Evolutionary conservation across 2,888 invertebrate species (phyloP).

Genomic region (Phalera bucephala): DNA sequence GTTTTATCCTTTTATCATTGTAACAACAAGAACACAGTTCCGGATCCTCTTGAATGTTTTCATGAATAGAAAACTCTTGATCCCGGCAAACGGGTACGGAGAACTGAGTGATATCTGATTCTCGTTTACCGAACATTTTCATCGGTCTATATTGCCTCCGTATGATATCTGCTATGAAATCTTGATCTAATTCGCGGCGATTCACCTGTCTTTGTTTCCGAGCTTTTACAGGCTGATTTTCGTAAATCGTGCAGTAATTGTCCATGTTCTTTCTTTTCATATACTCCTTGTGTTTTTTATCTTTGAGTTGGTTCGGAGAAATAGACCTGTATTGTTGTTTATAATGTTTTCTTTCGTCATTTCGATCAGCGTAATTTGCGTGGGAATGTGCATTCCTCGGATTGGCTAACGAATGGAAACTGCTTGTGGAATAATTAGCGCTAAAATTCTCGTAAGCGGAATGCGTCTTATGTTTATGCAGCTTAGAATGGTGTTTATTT

Average conservation of each 20-base stretch:
- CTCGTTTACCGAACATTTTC: constrained; percentile 54
- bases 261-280: constrained; percentile 25
- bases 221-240: constrained; percentile 28
- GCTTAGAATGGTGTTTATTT: constrained; percentile 25
- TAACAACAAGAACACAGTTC: constrained; percentile 61
- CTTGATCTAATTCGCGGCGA: constrained; percentile 46
- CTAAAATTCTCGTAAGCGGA: constrained; percentile 37
- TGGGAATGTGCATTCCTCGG: constrained; percentile 23
- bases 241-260: constrained; percentile 20
- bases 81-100: constrained; percentile 71
- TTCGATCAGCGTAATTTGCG: constrained; percentile 19
- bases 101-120: constrained; percentile 63
- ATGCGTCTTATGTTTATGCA: constrained; percentile 37
- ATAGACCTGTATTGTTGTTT: constrained; percentile 20
- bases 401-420: constrained; percentile 48
- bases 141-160: constrained; percentile 64
- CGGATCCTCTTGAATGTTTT: constrained; percentile 43
- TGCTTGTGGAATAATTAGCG: constrained; percentile 43
- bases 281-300: constrained; percentile 30
- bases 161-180: constrained; percentile 69
- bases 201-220: constrained; percentile 31
- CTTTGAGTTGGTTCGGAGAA: constrained; percentile 14
- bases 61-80: constrained; percentile 45
- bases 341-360: constrained; percentile 25
- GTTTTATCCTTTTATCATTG: constrained; percentile 24